Percentiles rank a stretch among this genome's conserved stretches.
Conservation (phyloP, 2,888 invertebrate genomes). For the Melieria crassipennis region DNA sequence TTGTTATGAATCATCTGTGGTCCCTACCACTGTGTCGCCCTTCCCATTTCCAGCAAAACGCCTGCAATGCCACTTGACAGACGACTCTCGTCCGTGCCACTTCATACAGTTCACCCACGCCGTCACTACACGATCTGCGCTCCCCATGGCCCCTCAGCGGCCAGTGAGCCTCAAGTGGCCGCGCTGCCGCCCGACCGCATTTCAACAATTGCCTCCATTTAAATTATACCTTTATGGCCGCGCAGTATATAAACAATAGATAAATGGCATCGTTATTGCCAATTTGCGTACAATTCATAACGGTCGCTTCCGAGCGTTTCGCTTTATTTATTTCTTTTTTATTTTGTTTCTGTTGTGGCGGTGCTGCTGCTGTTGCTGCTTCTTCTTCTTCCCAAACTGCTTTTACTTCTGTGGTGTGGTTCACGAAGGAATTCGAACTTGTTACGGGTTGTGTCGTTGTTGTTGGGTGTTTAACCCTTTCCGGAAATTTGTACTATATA, state of each 20-base stretch:
- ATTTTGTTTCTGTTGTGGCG: conserved; percentile 35
- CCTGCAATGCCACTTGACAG: no score
- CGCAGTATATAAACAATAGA: conserved; percentile 56
- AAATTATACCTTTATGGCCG: conserved; percentile 53
- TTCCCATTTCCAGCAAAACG: no score
- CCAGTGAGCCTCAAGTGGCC: not conserved
- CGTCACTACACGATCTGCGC: no score
- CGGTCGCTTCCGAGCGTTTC: conserved; percentile 48
- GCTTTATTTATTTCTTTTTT: conserved; percentile 13
- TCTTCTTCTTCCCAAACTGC: not conserved
- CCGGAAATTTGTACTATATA: no score
- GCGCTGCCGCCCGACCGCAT: conserved; percentile 15
- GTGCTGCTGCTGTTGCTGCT: conserved; percentile 11
- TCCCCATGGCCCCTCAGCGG: no score
- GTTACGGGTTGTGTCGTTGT: no score
- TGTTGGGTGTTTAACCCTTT: not conserved
- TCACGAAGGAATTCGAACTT: no score
- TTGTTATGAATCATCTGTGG: no score
- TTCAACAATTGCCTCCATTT: conserved; percentile 42
- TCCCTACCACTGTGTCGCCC: no score
- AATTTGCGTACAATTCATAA: conserved; percentile 51
- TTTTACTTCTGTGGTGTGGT: no score
- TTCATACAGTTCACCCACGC: no score
- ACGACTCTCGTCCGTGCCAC: no score
- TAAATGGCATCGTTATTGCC: conserved; percentile 52